Conservation (phyloP, 1,140 invertebrate genomes). For the Neotoxoptera formosana region DNA sequence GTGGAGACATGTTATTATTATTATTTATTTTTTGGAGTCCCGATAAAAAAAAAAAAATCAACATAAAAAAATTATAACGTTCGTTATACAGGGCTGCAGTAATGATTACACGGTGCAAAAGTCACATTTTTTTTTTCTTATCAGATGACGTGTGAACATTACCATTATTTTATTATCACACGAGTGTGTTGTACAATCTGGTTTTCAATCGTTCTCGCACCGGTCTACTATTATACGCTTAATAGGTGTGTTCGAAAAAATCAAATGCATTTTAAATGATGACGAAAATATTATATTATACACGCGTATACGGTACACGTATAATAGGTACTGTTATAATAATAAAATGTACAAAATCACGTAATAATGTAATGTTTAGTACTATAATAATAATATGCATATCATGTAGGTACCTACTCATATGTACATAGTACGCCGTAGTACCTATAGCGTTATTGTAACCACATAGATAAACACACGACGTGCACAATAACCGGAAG, state of each 20-base stretch:
- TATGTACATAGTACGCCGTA: background rate
- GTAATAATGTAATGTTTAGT: background rate
- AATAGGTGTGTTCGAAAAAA: background rate
- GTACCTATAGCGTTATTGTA: background rate
- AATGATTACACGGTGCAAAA: background rate
- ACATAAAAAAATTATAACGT: background rate
- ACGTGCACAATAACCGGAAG: background rate
- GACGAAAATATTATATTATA: background rate
- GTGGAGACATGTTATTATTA: background rate
- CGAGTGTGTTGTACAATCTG: background rate
- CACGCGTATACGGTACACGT: background rate
- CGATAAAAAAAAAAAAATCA: background rate
- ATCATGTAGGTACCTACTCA: background rate
- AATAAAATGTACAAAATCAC: background rate
- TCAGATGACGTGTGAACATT: slow-evolving; percentile 16
- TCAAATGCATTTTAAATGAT: slow-evolving; percentile 22
- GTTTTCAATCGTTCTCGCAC: background rate
- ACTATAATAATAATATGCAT: no score
- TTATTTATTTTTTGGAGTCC: background rate
- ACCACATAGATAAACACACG: background rate
- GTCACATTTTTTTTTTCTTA: background rate
- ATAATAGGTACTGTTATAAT: background rate
- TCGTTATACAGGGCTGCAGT: no score
- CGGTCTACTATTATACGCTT: background rate
- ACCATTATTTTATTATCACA: background rate